Base-by-base conservation (phyloP, 2,113 vertebrate species). In the Garra rufa region DNA sequence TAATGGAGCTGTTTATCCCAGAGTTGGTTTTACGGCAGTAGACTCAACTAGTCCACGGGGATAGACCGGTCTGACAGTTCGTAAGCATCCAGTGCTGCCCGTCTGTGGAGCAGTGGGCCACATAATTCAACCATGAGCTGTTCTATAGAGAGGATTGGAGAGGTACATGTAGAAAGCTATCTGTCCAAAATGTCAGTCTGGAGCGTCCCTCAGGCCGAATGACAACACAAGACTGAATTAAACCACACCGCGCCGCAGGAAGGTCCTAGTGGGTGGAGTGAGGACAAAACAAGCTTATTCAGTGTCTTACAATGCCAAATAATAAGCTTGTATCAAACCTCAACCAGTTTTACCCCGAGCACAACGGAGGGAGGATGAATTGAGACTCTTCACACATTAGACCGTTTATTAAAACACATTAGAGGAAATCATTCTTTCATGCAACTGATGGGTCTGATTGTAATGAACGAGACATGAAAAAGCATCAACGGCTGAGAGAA, bases 51-150 rank as follows among this genome's bases (percentile, higher is more conserved):
- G 77, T 67, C 77, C 59, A 41, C 8, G 11, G 55, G 67, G 70
- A 84, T n/a, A 24, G 46, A 81, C 48, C 26, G 75, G 48, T 76
- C 83, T 85, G 83, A 83, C 83, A 87, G 83, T 48, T 78, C 30
- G 48, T 52, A 77, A 76, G 71, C 48, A 30, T 83, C 73, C 55
- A n/a, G 81, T 38, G 69, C 69, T 34, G 82, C 86, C 65, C 77
- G 34, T 78, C 79, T 82, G 15, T 34, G 43, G 67, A 43, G 63
- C 79, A 67, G 24, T 78, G 79, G 67, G 71, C 46, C 83, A 57
- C 76, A 65, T 87, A 65, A 87, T 83, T 85, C 71, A 30, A 48
- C 74, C 79, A 67, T 81, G 81, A 73, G 79, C 83, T 15, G 41
- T 19, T 81, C 28, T 57, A 57, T n/a, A 57, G 52, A 57, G 52